phyloP scores from a whole-genome alignment of 2,113 vertebrate species.

The Pimephales promelas region DNA sequence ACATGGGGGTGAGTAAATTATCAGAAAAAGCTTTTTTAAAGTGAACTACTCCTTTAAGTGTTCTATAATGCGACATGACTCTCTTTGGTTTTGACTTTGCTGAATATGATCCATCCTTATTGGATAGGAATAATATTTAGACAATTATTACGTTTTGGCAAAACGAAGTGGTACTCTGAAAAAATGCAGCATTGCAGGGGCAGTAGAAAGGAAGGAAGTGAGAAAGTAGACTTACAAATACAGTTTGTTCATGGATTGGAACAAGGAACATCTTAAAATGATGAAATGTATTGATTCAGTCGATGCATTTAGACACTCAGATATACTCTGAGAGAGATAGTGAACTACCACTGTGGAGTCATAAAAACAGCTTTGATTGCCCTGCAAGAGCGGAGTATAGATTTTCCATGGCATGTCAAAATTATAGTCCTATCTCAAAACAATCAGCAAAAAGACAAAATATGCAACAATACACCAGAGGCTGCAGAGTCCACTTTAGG shows the following conservation, averaged over 20 bases:
- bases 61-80: background rate
- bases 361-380: slow-evolving; percentile 63
- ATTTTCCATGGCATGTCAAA: slow-evolving; percentile 70
- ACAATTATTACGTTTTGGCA: background rate
- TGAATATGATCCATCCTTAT: background rate
- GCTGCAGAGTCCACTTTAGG: slow-evolving; percentile 65
- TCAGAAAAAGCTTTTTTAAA: no score
- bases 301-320: slow-evolving; percentile 29
- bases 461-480: slow-evolving; percentile 59
- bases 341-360: slow-evolving; percentile 43
- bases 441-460: slow-evolving; percentile 69
- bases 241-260: slow-evolving; percentile 13
- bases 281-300: slow-evolving; percentile 36
- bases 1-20: no score
- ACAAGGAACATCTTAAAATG: slow-evolving; percentile 25
- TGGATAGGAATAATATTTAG: background rate
- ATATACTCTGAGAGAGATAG: background rate
- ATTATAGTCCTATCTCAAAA: slow-evolving; percentile 71
- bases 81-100: background rate
- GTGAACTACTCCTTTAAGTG: no score
- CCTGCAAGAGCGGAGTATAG: slow-evolving; percentile 50
- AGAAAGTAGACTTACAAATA: background rate
- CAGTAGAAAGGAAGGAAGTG: background rate
- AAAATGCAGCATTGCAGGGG: background rate
- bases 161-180: slow-evolving; percentile 7